Evolutionary conservation across 2,113 vertebrate species (phyloP).

Genomic region (Podocnemis expansa): DNA sequence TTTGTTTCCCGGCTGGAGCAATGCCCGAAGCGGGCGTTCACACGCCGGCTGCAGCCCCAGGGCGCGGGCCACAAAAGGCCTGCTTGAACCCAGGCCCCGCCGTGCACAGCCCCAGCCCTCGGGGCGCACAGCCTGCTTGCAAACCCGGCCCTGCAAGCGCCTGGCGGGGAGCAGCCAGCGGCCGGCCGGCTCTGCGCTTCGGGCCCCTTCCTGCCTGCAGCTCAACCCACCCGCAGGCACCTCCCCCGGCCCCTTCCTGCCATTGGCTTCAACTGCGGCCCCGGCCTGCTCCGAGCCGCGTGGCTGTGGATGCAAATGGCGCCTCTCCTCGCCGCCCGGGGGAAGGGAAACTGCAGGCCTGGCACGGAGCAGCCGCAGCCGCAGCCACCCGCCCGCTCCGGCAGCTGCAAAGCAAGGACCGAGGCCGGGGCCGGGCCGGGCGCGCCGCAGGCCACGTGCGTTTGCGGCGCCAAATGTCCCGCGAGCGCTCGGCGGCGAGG

Average conservation of each 20-base stretch:
- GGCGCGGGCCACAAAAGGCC: background rate
- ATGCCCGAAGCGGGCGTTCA: too few species aligned
- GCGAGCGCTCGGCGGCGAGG: background rate
- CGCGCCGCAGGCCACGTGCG: background rate
- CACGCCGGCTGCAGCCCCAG: background rate
- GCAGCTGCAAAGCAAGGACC: too few species aligned
- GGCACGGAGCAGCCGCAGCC: background rate
- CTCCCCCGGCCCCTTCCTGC: background rate
- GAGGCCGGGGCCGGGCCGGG: background rate
- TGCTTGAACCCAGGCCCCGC: background rate
- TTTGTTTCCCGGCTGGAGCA: too few species aligned
- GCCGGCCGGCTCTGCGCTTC: too few species aligned
- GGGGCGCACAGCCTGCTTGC: slow-evolving; percentile 1
- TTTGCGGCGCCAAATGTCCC: background rate
- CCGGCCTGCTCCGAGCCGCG: slow-evolving; percentile 25
- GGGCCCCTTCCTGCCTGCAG: too few species aligned
- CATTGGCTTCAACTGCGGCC: slow-evolving; percentile 37
- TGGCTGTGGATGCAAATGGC: slow-evolving; percentile 65
- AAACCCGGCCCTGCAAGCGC: slow-evolving; percentile 22
- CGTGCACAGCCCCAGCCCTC: background rate
- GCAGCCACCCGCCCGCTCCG: background rate
- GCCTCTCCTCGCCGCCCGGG: slow-evolving; percentile 25
- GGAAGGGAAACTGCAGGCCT: background rate
- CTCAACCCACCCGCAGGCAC: too few species aligned
- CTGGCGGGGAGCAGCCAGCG: too few species aligned